Evolutionary conservation across 2,113 vertebrate species (phyloP).

Genomic region (Balaenoptera acutorostrata): DNA sequence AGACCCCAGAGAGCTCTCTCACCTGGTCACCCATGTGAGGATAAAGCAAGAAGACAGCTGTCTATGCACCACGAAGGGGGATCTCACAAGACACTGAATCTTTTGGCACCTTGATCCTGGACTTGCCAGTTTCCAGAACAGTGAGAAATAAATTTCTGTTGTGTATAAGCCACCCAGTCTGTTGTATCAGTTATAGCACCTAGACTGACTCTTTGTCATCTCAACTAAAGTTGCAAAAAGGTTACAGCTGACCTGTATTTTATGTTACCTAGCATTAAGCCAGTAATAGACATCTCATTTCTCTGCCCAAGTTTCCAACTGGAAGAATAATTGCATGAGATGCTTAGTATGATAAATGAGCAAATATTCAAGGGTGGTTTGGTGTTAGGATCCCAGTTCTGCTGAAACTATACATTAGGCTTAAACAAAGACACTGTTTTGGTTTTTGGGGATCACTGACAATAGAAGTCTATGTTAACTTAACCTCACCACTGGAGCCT

Average conservation of each 20-base stretch:
- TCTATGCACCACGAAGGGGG: background rate
- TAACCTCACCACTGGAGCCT: background rate
- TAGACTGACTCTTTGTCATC: background rate
- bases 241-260: background rate
- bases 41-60: background rate
- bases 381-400: background rate
- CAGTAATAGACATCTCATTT: background rate
- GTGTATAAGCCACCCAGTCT: background rate
- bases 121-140: background rate
- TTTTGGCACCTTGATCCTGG: background rate
- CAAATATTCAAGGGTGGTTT: background rate
- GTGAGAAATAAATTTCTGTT: background rate
- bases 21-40: background rate
- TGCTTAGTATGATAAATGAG: background rate
- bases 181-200: background rate
- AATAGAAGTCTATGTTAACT: background rate
- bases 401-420: background rate
- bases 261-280: background rate
- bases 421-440: background rate
- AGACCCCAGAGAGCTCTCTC: background rate
- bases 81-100: background rate
- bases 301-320: background rate
- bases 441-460: background rate
- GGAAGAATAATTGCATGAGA: background rate
- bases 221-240: background rate